Evolutionary conservation across 2,797 vertebrate species (phyloP).

Genomic region (Amphiprion clarkii): DNA sequence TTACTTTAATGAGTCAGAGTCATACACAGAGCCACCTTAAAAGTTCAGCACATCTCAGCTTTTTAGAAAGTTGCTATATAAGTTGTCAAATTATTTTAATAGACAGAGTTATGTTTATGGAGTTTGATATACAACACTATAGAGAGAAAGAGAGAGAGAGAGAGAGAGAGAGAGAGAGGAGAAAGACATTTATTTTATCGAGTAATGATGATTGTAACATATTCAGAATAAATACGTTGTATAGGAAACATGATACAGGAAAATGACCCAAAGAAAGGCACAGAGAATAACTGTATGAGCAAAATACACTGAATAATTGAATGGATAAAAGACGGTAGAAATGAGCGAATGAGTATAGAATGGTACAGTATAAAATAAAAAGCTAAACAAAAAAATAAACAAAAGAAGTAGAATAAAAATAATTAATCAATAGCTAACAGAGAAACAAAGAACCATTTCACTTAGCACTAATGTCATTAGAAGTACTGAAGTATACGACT

Average conservation of each 20-base stretch:
- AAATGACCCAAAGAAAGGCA: constrained; percentile 1
- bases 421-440: background rate
- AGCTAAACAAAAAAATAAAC: background rate
- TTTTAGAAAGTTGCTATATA: constrained; percentile 68
- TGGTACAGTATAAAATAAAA: background rate
- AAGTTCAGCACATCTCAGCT: constrained; percentile 65
- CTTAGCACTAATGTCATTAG: background rate
- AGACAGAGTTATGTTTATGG: constrained; percentile 52
- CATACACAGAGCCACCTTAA: constrained; percentile 57
- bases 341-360: background rate
- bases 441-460: background rate
- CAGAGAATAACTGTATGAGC: constrained; percentile 4
- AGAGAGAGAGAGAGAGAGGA: constrained; percentile 19
- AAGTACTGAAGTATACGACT: background rate
- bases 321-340: background rate
- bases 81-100: constrained; percentile 64
- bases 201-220: constrained; percentile 60
- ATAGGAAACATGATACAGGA: constrained; percentile 55
- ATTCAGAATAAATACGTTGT: constrained; percentile 51
- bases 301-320: constrained; percentile 6
- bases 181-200: constrained; percentile 43
- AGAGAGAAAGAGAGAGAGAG: constrained; percentile 10
- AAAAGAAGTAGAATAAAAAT: background rate
- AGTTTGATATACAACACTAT: constrained; percentile 55
- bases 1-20: constrained; percentile 72